phyloP scores from a whole-genome alignment of 2,888 invertebrate species.

The Lapara coniferarum region DNA sequence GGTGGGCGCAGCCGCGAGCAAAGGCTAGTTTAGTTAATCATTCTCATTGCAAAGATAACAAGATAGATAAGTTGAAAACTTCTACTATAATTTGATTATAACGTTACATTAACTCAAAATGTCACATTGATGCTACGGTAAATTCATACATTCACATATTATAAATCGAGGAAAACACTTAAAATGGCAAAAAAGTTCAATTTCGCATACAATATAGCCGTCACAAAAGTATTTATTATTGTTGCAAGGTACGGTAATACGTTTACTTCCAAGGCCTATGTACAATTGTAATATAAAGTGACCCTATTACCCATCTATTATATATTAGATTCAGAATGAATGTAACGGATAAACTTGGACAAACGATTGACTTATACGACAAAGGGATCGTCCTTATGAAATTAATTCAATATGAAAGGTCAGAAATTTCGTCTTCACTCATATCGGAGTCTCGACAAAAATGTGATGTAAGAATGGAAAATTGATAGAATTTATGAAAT shows the following conservation, averaged over 20 bases:
- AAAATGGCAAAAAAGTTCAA: slow-evolving; percentile 32
- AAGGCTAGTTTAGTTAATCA: no score
- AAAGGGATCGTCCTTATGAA: slow-evolving; percentile 66
- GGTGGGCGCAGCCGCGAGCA: no score
- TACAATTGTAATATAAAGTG: slow-evolving; percentile 51
- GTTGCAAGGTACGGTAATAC: slow-evolving; percentile 48
- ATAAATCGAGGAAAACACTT: background rate
- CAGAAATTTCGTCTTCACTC: slow-evolving; percentile 56
- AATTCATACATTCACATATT: background rate
- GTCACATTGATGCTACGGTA: background rate
- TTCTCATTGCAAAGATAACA: no score
- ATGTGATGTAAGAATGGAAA: slow-evolving; percentile 35
- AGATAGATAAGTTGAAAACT: no score
- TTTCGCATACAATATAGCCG: slow-evolving; percentile 40
- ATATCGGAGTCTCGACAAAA: slow-evolving; percentile 33
- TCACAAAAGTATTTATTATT: slow-evolving; percentile 51
- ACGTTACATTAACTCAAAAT: no score
- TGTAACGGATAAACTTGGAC: slow-evolving; percentile 69
- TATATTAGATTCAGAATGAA: slow-evolving; percentile 71
- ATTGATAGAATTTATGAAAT: slow-evolving; percentile 30
- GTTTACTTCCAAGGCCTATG: slow-evolving; percentile 40
- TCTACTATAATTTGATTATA: no score
- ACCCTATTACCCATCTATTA: slow-evolving; percentile 62
- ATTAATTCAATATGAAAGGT: slow-evolving; percentile 74
- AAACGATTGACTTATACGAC: slow-evolving; percentile 70